Conservation (phyloP, 2,113 vertebrate genomes). For the Eleginops maclovinus region DNA sequence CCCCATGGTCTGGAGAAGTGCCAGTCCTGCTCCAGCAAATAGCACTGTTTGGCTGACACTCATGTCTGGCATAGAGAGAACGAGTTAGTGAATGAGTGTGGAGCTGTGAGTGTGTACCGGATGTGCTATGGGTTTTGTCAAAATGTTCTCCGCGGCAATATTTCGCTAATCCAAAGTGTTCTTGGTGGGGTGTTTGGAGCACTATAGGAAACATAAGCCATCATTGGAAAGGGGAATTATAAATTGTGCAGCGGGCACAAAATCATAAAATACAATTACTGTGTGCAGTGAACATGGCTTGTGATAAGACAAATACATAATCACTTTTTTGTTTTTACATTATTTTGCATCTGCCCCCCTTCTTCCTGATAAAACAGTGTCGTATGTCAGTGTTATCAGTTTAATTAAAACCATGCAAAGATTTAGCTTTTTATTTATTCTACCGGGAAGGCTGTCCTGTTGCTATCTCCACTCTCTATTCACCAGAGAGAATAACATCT, state of each 20-base stretch:
- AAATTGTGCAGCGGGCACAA: constrained; percentile 28
- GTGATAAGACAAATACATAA: constrained; percentile 66
- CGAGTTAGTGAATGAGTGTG: constrained; percentile 24
- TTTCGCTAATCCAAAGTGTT: constrained; percentile 67
- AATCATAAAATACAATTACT: constrained; percentile 66
- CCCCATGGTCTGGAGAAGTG: constrained; percentile 92
- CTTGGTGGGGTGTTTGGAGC: constrained; percentile 56
- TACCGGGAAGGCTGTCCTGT: constrained; percentile 13
- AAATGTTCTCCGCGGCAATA: constrained; percentile 57
- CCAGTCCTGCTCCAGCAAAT: constrained; percentile 83
- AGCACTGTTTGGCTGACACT: constrained; percentile 65
- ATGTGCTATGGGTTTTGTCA: constrained; percentile 47
- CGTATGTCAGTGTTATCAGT: constrained; percentile 54
- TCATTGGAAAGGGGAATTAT: constrained; percentile 53
- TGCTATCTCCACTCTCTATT: constrained; percentile 33
- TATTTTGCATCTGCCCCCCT: constrained; percentile 55
- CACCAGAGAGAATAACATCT: constrained; percentile 35
- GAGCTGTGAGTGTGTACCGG: constrained; percentile 34
- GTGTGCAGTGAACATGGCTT: constrained; percentile 65
- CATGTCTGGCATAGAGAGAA: constrained; percentile 47
- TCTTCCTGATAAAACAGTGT: constrained; percentile 41
- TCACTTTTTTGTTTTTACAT: constrained; percentile 60
- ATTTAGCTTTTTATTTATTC: constrained; percentile 52
- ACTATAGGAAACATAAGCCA: constrained; percentile 64
- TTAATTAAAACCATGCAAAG: constrained; percentile 68